phyloP scores from a whole-genome alignment of 2,888 invertebrate genomes.

The Cosmorhoe ocellata region DNA sequence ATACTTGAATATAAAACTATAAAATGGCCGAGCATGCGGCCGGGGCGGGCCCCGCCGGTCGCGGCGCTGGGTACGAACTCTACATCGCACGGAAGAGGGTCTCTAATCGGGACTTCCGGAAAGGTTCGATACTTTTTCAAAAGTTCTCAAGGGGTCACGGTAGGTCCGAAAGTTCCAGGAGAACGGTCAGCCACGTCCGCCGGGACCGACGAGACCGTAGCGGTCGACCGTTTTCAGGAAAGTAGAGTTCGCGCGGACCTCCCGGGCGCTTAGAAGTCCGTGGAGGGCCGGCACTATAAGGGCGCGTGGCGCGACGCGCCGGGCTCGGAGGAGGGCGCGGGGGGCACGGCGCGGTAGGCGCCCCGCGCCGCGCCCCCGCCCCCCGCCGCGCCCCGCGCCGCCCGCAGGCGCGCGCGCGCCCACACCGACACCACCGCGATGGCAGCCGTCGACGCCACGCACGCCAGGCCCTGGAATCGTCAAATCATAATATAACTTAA shows the following conservation, averaged over 20 bases:
- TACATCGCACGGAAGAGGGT: too few species aligned
- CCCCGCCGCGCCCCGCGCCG: slow-evolving; percentile 19
- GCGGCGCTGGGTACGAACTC: background rate
- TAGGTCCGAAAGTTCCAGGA: too few species aligned
- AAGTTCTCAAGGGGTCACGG: background rate
- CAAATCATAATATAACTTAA: too few species aligned
- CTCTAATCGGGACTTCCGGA: background rate
- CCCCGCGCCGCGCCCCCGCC: slow-evolving; percentile 21
- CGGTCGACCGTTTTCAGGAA: too few species aligned
- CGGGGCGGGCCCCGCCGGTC: background rate
- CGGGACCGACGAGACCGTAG: too few species aligned
- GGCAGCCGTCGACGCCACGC: slow-evolving; percentile 41
- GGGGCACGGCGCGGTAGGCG: slow-evolving; percentile 51
- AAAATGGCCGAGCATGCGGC: slow-evolving; percentile 28
- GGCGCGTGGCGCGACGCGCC: slow-evolving; percentile 51
- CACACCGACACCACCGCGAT: slow-evolving; percentile 33
- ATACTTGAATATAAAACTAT: slow-evolving; percentile 36
- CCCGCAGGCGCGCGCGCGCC: slow-evolving; percentile 37
- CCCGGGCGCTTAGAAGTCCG: slow-evolving; percentile 41
- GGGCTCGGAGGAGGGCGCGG: slow-evolving; percentile 38
- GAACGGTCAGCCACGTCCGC: too few species aligned
- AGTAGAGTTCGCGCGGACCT: background rate
- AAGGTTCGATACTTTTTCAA: background rate
- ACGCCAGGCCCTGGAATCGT: slow-evolving; percentile 45
- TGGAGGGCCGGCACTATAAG: slow-evolving; percentile 66